Percentiles rank a stretch among this genome's conserved stretches.
Conservation (phyloP, 2,888 invertebrate species). For the Neocrepidodera transversa region DNA sequence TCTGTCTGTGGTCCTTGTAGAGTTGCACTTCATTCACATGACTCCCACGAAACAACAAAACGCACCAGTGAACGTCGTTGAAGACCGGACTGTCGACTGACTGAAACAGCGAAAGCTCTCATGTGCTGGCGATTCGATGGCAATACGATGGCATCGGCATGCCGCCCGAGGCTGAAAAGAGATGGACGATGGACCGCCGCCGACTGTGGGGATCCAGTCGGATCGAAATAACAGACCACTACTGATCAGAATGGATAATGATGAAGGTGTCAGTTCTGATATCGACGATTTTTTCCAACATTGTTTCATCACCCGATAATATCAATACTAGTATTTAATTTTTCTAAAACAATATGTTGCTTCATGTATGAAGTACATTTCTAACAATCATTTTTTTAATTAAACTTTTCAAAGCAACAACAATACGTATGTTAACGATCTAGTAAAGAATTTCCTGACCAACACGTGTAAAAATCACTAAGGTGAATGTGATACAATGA, state of each 20-base stretch:
- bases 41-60: conserved; percentile 15
- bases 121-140: conserved; percentile 13
- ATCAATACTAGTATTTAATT: too few relatives aligned
- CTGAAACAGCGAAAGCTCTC: conserved; percentile 22
- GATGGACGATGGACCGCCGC: conserved; percentile 11
- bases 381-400: too few relatives aligned
- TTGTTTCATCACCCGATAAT: too few relatives aligned
- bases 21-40: conserved; percentile 20
- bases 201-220: conserved; percentile 19
- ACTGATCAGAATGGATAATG: conserved; percentile 6
- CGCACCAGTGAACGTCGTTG: conserved; percentile 10
- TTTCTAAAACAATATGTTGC: too few relatives aligned
- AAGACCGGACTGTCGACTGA: conserved; percentile 13
- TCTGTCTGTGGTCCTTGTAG: conserved; percentile 5
- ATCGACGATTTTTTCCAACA: neutral
- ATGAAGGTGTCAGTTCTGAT: neutral
- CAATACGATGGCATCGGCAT: neutral
- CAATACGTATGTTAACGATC: too few relatives aligned
- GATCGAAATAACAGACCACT: conserved; percentile 9
- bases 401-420: too few relatives aligned
- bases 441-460: too few relatives aligned
- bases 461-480: too few relatives aligned
- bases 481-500: too few relatives aligned
- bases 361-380: too few relatives aligned
- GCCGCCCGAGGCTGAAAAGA: conserved; percentile 17